Percentiles rank a stretch among this genome's conserved stretches.
Evolutionary conservation across 2,888 invertebrate species (phyloP).

Genomic region (Drosophila multiciliata): DNA sequence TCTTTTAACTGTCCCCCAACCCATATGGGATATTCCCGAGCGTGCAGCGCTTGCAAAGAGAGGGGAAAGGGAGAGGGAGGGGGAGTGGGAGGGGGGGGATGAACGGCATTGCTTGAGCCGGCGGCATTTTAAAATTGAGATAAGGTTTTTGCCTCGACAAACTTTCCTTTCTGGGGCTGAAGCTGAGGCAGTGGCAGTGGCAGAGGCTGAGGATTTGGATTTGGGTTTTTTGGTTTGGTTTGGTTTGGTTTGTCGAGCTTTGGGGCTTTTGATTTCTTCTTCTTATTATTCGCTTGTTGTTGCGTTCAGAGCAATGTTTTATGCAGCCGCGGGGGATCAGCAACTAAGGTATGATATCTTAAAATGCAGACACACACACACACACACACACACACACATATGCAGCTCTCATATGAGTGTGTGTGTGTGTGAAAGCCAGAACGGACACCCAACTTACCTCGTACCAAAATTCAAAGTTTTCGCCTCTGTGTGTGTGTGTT

Average conservation of each 20-base stretch:
- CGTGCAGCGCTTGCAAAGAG: not conserved
- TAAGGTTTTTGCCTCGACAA: constrained; percentile 84
- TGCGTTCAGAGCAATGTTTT: constrained; percentile 67
- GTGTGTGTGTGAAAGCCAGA: constrained; percentile 60
- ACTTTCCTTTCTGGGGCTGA: constrained; percentile 74
- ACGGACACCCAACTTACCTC: constrained; percentile 66
- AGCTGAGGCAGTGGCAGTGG: constrained; percentile 28
- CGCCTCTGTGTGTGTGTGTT: constrained; percentile 8
- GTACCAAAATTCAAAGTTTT: constrained; percentile 48
- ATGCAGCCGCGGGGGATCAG: constrained; percentile 64
- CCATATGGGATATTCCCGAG: constrained; percentile 1
- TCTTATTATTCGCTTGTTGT: constrained; percentile 32
- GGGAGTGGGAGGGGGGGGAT: constrained; percentile 10
- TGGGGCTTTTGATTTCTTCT: constrained; percentile 42
- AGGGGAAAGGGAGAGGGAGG: not conserved
- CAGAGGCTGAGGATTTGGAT: constrained; percentile 43
- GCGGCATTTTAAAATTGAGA: constrained; percentile 82
- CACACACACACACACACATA: constrained; percentile 27
- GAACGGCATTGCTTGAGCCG: constrained; percentile 18
- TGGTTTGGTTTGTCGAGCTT: constrained; percentile 26
- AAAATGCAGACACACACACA: constrained; percentile 70
- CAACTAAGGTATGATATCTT: constrained; percentile 80
- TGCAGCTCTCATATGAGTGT: constrained; percentile 1
- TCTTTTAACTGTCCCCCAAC: not conserved
- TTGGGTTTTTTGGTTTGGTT: constrained; percentile 31